phyloP scores from a whole-genome alignment of 2,797 vertebrate genomes.

The Eulemur rubriventer region DNA sequence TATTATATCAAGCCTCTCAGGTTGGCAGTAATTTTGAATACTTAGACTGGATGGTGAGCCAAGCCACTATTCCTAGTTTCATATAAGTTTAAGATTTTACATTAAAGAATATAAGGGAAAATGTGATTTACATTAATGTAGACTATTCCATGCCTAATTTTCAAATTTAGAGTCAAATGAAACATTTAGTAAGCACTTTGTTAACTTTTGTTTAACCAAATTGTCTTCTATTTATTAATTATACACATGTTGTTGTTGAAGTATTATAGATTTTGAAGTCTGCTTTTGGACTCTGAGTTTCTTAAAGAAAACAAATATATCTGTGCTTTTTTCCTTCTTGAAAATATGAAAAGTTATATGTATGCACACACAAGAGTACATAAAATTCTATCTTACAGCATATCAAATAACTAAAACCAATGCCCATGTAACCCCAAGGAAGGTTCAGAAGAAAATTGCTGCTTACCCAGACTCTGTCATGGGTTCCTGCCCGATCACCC shows the following conservation, averaged over 20 bases:
- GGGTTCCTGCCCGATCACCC: background rate
- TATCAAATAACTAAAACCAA: background rate
- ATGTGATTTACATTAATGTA: conserved; percentile 3
- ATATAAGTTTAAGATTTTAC: conserved; percentile 53
- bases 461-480: background rate
- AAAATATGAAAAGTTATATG: background rate
- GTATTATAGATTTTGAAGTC: background rate
- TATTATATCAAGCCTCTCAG: conserved; percentile 36
- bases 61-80: conserved; percentile 49
- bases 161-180: conserved; percentile 46
- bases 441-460: background rate
- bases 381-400: background rate
- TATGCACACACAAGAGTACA: background rate
- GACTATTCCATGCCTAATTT: conserved; percentile 46
- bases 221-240: conserved; percentile 34
- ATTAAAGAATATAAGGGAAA: conserved; percentile 13
- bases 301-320: background rate
- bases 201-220: conserved; percentile 22
- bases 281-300: background rate
- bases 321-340: background rate
- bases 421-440: background rate
- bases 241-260: background rate
- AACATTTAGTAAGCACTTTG: background rate
- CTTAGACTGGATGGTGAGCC: conserved; percentile 58
- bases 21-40: conserved; percentile 66